Conservation (phyloP, 2,888 invertebrate species). For the Antheraea assamensis region DNA sequence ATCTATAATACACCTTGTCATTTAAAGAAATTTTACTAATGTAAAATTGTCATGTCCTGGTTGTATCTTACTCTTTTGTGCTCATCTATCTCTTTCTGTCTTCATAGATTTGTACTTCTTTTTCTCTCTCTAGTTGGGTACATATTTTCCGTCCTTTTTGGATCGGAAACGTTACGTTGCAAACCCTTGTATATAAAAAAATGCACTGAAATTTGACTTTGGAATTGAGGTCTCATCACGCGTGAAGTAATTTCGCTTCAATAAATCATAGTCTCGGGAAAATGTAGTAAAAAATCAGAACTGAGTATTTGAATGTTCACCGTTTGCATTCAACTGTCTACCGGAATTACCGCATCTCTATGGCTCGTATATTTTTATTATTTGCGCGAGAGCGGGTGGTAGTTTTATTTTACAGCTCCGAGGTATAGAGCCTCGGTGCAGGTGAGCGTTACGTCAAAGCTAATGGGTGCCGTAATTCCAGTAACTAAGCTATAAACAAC, state of each 20-base stretch:
- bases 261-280: neutral
- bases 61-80: no score
- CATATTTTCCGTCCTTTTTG: neutral
- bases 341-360: neutral
- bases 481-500: conserved; percentile 31
- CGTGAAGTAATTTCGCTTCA: no score
- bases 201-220: no score
- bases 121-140: no score
- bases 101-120: no score
- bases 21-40: no score
- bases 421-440: neutral
- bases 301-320: neutral
- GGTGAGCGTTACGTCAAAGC: conserved; percentile 26
- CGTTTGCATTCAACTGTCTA: neutral
- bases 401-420: conserved; percentile 22
- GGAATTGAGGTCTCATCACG: no score
- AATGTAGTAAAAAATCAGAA: neutral
- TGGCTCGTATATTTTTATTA: conserved; percentile 4
- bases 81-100: no score
- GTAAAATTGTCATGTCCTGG: no score
- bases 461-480: conserved; percentile 28
- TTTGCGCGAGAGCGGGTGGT: conserved; percentile 8
- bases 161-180: neutral
- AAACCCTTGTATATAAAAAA: neutral
- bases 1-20: no score